Evolutionary conservation across 2,888 invertebrate genomes (phyloP).

Genomic region (Tachina grossa): DNA sequence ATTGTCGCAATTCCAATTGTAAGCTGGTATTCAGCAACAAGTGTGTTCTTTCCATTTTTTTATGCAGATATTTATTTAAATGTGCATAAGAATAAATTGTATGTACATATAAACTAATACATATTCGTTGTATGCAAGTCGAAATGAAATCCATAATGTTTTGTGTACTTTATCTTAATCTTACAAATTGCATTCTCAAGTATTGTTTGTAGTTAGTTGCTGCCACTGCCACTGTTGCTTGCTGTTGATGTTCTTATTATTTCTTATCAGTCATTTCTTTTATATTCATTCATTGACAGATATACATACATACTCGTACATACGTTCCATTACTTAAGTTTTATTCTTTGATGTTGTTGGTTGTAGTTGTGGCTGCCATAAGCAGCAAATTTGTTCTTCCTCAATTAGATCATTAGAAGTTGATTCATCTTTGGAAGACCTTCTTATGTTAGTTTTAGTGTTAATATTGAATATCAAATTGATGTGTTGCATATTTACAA

Average conservation of each 20-base stretch:
- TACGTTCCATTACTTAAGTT: constrained; percentile 30
- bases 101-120: not conserved
- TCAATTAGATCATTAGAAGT: constrained; percentile 61
- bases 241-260: constrained; percentile 26
- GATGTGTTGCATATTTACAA: constrained; percentile 45
- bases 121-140: constrained; percentile 22
- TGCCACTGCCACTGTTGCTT: not conserved
- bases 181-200: constrained; percentile 66
- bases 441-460: constrained; percentile 15
- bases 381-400: constrained; percentile 46
- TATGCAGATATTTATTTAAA: not conserved
- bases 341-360: constrained; percentile 19
- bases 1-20: not conserved
- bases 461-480: constrained; percentile 49
- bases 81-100: not conserved
- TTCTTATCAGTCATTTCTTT: constrained; percentile 56
- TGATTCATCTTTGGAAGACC: constrained; percentile 31
- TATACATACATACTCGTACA: not conserved
- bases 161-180: constrained; percentile 68
- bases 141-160: constrained; percentile 35
- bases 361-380: constrained; percentile 8
- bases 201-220: constrained; percentile 19
- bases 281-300: constrained; percentile 41
- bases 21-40: constrained; percentile 41
- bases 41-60: constrained; percentile 32